Evolutionary conservation across 2,113 vertebrate genomes (phyloP).

Genomic region (Nansenia antarctica): DNA sequence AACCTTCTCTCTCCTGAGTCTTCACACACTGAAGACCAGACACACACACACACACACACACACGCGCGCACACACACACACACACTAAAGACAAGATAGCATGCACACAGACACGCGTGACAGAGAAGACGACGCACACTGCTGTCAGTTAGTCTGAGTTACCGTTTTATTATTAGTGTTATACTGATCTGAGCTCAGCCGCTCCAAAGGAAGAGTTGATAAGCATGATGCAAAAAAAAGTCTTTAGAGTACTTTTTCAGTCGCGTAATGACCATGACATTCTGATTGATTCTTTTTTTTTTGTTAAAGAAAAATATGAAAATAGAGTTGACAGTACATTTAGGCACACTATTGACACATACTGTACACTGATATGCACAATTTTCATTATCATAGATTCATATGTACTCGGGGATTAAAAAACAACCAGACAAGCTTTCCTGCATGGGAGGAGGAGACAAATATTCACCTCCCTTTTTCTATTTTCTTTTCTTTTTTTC

Average conservation of each 20-base stretch:
- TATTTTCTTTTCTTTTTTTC: no score
- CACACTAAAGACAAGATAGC: no score
- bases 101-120: no score
- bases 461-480: constrained; percentile 37
- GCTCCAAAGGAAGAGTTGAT: constrained; percentile 85
- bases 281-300: constrained; percentile 73
- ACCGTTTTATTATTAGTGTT: constrained; percentile 99
- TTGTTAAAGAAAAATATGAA: constrained; percentile 83
- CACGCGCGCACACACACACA: no score
- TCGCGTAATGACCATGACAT: constrained; percentile 84
- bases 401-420: constrained; percentile 72
- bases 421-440: constrained; percentile 50
- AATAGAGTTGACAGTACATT: constrained; percentile 89
- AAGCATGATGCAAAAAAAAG: constrained; percentile 86
- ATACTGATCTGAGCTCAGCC: constrained; percentile 79
- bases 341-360: constrained; percentile 96
- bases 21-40: not conserved
- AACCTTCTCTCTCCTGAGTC: no score
- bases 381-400: constrained; percentile 82
- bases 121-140: constrained; percentile 22
- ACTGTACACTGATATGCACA: constrained; percentile 96
- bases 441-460: constrained; percentile 50
- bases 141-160: constrained; percentile 78
- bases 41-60: no score
- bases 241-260: constrained; percentile 78